Conservation (phyloP, 2,888 invertebrate species). For the Plemyria rubiginata region DNA sequence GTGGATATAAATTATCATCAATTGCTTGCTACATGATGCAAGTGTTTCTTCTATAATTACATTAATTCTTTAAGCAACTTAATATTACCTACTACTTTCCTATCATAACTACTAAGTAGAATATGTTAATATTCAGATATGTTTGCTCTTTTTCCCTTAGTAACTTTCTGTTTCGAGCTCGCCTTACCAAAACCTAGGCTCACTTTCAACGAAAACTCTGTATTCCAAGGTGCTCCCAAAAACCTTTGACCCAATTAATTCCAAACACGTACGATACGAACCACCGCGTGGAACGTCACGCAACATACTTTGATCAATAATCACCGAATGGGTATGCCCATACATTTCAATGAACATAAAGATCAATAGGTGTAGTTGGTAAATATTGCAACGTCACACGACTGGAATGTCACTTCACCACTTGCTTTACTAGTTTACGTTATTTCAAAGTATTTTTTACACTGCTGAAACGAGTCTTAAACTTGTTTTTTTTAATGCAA, state of each 20-base stretch:
- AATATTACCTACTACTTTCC: too few species aligned
- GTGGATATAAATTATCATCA: not conserved
- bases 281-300: conserved; percentile 54
- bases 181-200: conserved; percentile 5
- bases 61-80: not conserved
- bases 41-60: not conserved
- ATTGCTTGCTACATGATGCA: not conserved
- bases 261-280: conserved; percentile 52
- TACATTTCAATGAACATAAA: conserved; percentile 53
- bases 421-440: conserved; percentile 45
- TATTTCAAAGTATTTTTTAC: conserved; percentile 34
- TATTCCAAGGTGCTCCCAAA: conserved; percentile 37
- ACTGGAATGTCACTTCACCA: conserved; percentile 54
- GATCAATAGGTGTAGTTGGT: conserved; percentile 56
- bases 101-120: too few species aligned
- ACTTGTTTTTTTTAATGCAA: conserved; percentile 34
- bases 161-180: not conserved
- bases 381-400: conserved; percentile 54
- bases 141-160: not conserved
- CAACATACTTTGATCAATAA: conserved; percentile 56
- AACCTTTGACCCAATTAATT: conserved; percentile 69
- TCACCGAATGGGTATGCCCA: conserved; percentile 51
- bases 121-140: too few species aligned
- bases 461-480: conserved; percentile 31
- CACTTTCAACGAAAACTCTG: conserved; percentile 17